Base-by-base conservation (phyloP, 2,888 invertebrate genomes). In the Stenoptilia bipunctidactyla region DNA sequence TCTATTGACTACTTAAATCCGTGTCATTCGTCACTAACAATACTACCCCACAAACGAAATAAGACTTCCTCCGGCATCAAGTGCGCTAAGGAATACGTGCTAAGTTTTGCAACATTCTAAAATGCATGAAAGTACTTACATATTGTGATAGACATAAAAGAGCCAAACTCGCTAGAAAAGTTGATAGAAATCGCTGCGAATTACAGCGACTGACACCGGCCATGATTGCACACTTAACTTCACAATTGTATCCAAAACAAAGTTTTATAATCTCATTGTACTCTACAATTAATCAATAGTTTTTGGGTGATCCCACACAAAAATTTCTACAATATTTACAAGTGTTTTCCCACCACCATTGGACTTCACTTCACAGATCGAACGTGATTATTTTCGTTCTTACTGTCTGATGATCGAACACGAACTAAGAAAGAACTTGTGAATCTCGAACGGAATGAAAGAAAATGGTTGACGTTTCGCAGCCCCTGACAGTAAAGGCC, bases 221-320 rank as follows among this genome's bases (percentile, higher is more conserved):
- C 69, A 69, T 69, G 48, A 51, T 56, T 46, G 42, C 45, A 45
- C 53, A 56, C 54, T 49, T 48, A 52, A 47, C 41, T 54, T 52
- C 54, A 59, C 58, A 44, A 50, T 41, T 47, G 38, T 45, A 41
- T 40, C 48, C 45, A 43, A 50, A 42, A 48, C 50, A 48, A 40
- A 47, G 46, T 47, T 50, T 55, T 56, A 56, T 61, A 61, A 63
- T 67, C 62, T 58, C 66, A 61, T 65, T 59, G 45, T 58, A 43
- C 34, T 53, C 45, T 51, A 49, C 53, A 50, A 40, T 43, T 38
- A 43, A 40, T 41, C 35, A 40, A 40, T 14, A 36, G 42, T 46
- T 35, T 13, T 5, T 34, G 46, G 45, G 44, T 45, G 43, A 46
- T 40, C 38, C 37, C 15, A 49, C 44, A 48, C 43, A 37, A 48